Base-by-base conservation (phyloP, 2,113 vertebrate genomes). In the Oncorhynchus tshawytscha region DNA sequence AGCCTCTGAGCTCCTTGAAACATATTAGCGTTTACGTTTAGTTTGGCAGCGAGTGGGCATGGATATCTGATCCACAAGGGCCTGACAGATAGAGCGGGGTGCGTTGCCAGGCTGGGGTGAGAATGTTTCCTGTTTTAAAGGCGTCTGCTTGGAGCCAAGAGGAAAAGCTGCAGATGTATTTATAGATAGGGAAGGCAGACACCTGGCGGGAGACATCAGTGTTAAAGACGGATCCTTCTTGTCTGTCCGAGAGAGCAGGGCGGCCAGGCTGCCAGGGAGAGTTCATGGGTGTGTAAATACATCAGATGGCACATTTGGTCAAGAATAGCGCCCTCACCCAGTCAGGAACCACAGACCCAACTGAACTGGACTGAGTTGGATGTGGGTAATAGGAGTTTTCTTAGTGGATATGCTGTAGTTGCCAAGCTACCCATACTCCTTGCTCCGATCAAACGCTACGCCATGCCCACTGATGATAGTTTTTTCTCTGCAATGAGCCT, bases 281-380 rank as follows among this genome's bases (percentile, higher is more conserved):
- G 11, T 27, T 60, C 92, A 90, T 85, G 82, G 91, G 2, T 80
- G 83, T 67, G 81, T 75, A 72, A 91, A 79, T 83, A 87, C 88
- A 75, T 86, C 88, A 79, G 84, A 72, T 84, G 67, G 81, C 80
- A 88, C 81, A 86, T 84, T 77, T 75, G 74, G 77, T 60, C 59
- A 68, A 82, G 83, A 84, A 81, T 82, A 83, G 73, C 86, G 9
- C 48, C 72, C 39, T 51, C 57, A 18, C 20, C 57, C 57, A 34
- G 39, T 45, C 39, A 45, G 39, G 39, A 45, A 45, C 39, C 39
- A 45, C 39, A 45, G 51, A 54, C 51, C 16, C 15, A 54, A 3
- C 51, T 18, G 51, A 5, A 54, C 51, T 54, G 51, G 13, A 54
- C 51, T 8, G 5, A 54, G 15, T 54, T 16, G 16, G 51, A 54